Base-by-base conservation (phyloP, 2,797 vertebrate genomes). In the Percopsis omiscomaycus region DNA sequence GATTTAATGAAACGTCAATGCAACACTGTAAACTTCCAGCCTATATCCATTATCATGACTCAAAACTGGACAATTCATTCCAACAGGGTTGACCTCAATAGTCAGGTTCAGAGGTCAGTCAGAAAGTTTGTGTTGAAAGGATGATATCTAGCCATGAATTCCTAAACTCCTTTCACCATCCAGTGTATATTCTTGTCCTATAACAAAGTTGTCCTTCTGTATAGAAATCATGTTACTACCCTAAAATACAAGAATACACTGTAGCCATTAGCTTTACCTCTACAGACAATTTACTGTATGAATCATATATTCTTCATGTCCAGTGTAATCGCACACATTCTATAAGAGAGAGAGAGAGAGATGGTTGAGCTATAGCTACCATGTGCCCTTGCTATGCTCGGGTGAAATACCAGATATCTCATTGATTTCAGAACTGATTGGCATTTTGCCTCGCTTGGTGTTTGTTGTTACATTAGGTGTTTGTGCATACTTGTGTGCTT, bases 1-100 rank as follows among this genome's bases (percentile, higher is more conserved):
- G 78, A 80, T 84, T 74, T 67, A 86, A 50, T 27, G 47, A 22
- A 6, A 12, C 61, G 56, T 30, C 29, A 1, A 1, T 55, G 52
- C 16, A 52, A 1, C 59, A 44, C 57, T 47, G 60, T 77, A 77
- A 64, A 65, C 1, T 49, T 49, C 16, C 48, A 9, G 8, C 49
- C 49, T 22, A 42, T 12, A 22, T 9, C 71, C 73, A 72, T 82
- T 75, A 75, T 42, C 16, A 14, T 14, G 22, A 73, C 64, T 60
- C 64, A 28, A 69, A 69, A 68, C 68, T 32, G 54, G 75, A 55
- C 49, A 68, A 1, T 42, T 74, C 48, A n/a, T 72, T 66, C 48
- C 47, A 68, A 11, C 47, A 32, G 2, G 14, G 58, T 5, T 4
- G n/a, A 0, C 0, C 4, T 66, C 61, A 55, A 45, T 48, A 22